phyloP scores from a whole-genome alignment of 1,140 invertebrate genomes.

The Leptonema lineaticorne region DNA sequence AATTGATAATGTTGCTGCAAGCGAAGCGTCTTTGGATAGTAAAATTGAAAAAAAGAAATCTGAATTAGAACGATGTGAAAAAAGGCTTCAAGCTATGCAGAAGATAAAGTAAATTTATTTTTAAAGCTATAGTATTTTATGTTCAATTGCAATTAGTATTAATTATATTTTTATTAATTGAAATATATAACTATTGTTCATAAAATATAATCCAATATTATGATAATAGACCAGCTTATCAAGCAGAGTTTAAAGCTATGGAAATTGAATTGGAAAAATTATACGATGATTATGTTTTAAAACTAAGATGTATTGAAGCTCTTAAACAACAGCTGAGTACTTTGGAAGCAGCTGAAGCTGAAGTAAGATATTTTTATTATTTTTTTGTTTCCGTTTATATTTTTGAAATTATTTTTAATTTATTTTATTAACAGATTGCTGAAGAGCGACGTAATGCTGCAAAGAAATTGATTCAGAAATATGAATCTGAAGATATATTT shows the following conservation, averaged over 20 bases:
- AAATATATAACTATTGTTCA: no score
- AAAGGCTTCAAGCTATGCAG: slow-evolving; percentile 87
- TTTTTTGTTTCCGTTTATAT: no score
- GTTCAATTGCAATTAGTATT: no score
- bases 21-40: slow-evolving; percentile 81
- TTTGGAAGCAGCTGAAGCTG: slow-evolving; percentile 50
- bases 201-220: no score
- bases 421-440: slow-evolving; percentile 45
- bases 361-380: no score
- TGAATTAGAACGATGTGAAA: slow-evolving; percentile 91
- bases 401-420: no score
- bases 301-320: slow-evolving; percentile 78
- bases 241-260: slow-evolving; percentile 93
- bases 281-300: slow-evolving; percentile 86
- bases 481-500: slow-evolving; percentile 54
- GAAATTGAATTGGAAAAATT: slow-evolving; percentile 83
- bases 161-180: no score
- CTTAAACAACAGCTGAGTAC: slow-evolving; percentile 55
- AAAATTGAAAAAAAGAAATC: slow-evolving; percentile 90
- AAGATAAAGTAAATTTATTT: slow-evolving; percentile 75
- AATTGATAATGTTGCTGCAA: slow-evolving; percentile 82
- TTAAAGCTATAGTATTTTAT: slow-evolving; percentile 11
- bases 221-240: slow-evolving; percentile 84
- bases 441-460: slow-evolving; percentile 53
- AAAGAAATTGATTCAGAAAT: slow-evolving; percentile 55